Base-by-base conservation (phyloP, 2,797 vertebrate species). In the Pitangus sulphuratus region DNA sequence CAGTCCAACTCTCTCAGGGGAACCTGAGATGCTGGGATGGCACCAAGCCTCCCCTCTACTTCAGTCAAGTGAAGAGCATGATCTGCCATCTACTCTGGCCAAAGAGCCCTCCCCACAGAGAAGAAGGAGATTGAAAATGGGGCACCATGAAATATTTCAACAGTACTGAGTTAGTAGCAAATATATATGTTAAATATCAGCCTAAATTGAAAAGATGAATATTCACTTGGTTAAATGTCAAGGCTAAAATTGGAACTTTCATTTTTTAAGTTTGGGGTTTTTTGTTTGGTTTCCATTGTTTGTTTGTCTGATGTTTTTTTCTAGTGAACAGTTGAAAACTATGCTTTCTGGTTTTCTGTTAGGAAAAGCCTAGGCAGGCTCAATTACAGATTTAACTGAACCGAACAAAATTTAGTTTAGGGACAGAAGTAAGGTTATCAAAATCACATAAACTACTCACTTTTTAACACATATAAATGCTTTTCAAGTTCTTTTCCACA, bases 1-100 rank as follows among this genome's bases (percentile, higher is more conserved):
- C 0, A 0, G 25, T n/a, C 19, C 25, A 48, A 7, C 7, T 3
- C 6, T 54, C 35, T 7, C 28, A 25, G 50, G 69, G 42, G 19
- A 50, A 11, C 31, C 16, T 3, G 19, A 93, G 62, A 37, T 68
- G 19, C 51, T 51, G 64, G 56, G 62, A 56, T 1, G 19, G 33
- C 37, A 48, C 4, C 0, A 0, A 35, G 15, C 24, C 13, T 68
- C 11, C 48, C 17, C 50, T 15, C 11, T 6, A 20, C 19, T 56
- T 57, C 61, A 74, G 53, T 4, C 26, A 56, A 42, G 42, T 14
- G 30, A 81, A 50, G 18, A 85, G 17, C 44, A 68, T 12, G 13
- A 18, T 56, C 37, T 74, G 62, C 42, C 47, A 30, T 18, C 15
- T 20, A 54, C 8, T 6, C 44, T 9, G 53, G 54, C 10, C 48